Conservation (phyloP, 2,888 invertebrate species). For the Drosophila antonietae region DNA sequence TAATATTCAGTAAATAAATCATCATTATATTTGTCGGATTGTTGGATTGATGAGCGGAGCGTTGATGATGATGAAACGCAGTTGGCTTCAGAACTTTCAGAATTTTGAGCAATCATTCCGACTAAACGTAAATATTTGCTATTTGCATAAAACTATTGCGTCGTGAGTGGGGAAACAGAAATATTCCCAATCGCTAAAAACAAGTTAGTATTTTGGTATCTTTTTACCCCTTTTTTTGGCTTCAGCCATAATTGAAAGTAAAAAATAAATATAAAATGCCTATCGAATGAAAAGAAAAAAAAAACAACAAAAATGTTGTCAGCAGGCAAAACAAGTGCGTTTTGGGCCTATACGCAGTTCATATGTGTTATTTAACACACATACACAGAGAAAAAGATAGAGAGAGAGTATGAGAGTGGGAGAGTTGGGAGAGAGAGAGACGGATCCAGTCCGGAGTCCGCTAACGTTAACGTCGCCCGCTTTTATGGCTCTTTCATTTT, state of each 20-base stretch:
- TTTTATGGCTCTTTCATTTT: conserved; percentile 38
- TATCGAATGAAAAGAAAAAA: conserved; percentile 16
- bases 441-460: conserved; percentile 48
- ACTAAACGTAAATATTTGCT: conserved; percentile 34
- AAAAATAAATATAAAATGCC: conserved; percentile 56
- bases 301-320: conserved; percentile 28
- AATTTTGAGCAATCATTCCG: conserved; percentile 22
- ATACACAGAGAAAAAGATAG: conserved; percentile 13
- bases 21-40: conserved; percentile 47
- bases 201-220: conserved; percentile 49
- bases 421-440: conserved; percentile 2
- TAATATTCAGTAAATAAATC: conserved; percentile 71
- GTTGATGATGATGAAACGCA: conserved; percentile 18
- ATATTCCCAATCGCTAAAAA: conserved; percentile 45
- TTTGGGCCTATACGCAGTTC: conserved; percentile 55
- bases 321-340: conserved; percentile 59
- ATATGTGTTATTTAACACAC: conserved; percentile 64
- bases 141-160: conserved; percentile 69
- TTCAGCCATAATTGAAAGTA: conserved; percentile 69
- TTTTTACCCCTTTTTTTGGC: conserved; percentile 16
- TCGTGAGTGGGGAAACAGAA: conserved; percentile 31
- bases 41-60: conserved; percentile 1
- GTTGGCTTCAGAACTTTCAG: conserved; percentile 22
- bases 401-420: conserved; percentile 29
- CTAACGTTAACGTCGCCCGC: conserved; percentile 44